These are phyloP conservation scores for Eupeodes latifasciatus DNA, from an alignment of 2,888 invertebrate genomes.

Conservation along the genomic window DNA sequence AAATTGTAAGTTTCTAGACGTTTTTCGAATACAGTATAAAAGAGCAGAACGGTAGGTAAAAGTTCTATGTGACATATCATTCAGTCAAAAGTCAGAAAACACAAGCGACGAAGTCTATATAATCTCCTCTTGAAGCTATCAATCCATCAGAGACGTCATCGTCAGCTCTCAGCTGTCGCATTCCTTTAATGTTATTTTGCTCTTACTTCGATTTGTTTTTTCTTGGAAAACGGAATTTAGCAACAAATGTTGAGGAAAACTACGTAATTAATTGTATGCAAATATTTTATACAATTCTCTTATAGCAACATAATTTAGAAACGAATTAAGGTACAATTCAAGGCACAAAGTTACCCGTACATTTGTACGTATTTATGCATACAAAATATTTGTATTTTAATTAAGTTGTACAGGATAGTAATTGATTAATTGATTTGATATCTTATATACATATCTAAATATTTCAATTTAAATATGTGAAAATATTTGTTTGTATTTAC, in stretches of 20 bases:
- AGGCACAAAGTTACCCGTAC: not conserved
- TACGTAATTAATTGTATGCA: not conserved
- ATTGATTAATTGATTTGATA: no score
- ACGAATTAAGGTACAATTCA: not conserved
- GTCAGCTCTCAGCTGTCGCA: conserved; percentile 6
- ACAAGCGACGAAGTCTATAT: not conserved
- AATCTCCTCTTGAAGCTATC: not conserved
- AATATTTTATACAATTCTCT: not conserved
- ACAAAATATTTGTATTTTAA: not conserved
- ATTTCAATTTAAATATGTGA: no score
- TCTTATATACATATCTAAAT: no score
- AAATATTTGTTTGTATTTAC: no score
- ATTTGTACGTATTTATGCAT: no score
- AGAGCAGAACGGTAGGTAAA: no score
- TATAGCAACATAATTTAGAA: not conserved
- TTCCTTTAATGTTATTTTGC: not conserved
- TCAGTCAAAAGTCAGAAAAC: no score
- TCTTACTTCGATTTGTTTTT: conserved; percentile 6
- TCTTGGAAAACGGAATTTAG: not conserved
- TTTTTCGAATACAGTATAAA: not conserved
- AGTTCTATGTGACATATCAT: no score
- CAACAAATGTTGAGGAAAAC: not conserved
- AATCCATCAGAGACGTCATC: conserved; percentile 19
- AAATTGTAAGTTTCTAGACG: conserved; percentile 12
- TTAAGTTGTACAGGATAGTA: not conserved